Conservation (phyloP, 2,113 vertebrate species). For the Collichthys lucidus region DNA sequence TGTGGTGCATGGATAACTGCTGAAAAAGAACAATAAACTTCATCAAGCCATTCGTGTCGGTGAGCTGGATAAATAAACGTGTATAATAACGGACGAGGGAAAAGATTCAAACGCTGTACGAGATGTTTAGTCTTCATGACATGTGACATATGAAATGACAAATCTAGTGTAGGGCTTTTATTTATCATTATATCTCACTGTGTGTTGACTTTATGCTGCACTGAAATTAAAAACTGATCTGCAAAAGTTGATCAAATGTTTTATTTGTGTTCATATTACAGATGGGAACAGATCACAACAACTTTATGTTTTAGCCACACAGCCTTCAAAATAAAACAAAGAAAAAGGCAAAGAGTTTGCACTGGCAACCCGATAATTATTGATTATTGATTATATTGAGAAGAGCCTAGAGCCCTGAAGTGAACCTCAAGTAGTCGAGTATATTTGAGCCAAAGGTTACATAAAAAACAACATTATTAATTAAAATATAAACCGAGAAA, state of each 20-base stretch:
- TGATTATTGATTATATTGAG: neutral
- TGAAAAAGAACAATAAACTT: constrained; percentile 83
- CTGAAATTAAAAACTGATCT: constrained; percentile 59
- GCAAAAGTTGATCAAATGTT: constrained; percentile 1
- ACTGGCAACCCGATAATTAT: neutral
- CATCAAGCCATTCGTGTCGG: constrained; percentile 71
- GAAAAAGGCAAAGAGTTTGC: no score
- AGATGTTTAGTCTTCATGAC: constrained; percentile 29
- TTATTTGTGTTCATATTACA: neutral
- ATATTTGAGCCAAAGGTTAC: no score
- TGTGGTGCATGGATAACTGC: constrained; percentile 88
- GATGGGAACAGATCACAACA: neutral
- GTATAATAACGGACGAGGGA: neutral
- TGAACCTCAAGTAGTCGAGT: no score
- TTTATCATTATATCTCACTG: constrained; percentile 50
- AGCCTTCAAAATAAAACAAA: constrained; percentile 7
- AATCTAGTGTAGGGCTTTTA: constrained; percentile 45
- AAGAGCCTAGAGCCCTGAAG: no score
- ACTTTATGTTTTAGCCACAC: neutral
- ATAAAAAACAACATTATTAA: no score
- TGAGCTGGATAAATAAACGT: constrained; percentile 36
- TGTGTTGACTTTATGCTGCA: constrained; percentile 51
- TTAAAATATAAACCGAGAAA: no score
- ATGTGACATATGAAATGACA: constrained; percentile 12
- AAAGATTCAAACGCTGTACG: constrained; percentile 13